Conservation (phyloP, 2,888 invertebrate species). For the Drosophila atripex region DNA sequence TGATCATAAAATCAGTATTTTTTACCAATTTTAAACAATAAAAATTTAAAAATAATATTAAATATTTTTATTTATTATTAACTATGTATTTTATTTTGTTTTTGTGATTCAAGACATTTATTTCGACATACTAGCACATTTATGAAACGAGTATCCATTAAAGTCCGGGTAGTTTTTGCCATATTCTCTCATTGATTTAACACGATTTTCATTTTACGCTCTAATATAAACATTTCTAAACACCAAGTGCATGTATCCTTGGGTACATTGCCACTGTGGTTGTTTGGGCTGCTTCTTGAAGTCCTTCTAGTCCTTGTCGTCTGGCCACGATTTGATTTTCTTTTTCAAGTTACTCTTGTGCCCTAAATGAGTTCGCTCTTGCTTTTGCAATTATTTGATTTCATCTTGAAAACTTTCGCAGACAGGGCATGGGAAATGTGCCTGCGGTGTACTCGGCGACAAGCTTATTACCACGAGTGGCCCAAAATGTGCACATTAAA, state of each 20-base stretch:
- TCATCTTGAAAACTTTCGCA: conserved; percentile 71
- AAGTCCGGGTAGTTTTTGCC: conserved; percentile 2
- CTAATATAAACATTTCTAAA: conserved; percentile 48
- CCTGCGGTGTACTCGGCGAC: conserved; percentile 48
- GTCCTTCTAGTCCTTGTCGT: conserved; percentile 14
- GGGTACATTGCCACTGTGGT: neutral
- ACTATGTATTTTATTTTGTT: neutral
- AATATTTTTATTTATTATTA: neutral
- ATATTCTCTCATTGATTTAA: conserved; percentile 15
- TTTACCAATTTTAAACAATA: conserved; percentile 4
- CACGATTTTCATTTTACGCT: conserved; percentile 54
- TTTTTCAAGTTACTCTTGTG: conserved; percentile 47
- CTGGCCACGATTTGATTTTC: conserved; percentile 58
- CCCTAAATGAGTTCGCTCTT: conserved; percentile 71
- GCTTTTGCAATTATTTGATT: conserved; percentile 78
- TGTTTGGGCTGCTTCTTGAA: conserved; percentile 18
- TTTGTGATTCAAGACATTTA: conserved; percentile 5
- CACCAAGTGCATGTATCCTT: conserved; percentile 29
- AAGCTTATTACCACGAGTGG: conserved; percentile 61
- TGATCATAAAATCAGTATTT: conserved; percentile 27
- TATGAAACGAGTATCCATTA: neutral
- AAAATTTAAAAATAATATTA: neutral
- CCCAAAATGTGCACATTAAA: conserved; percentile 68
- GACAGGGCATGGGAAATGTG: conserved; percentile 48
- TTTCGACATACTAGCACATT: conserved; percentile 20